phyloP scores from a whole-genome alignment of 2,888 invertebrate genomes.

The Lepidochitona cinerea region DNA sequence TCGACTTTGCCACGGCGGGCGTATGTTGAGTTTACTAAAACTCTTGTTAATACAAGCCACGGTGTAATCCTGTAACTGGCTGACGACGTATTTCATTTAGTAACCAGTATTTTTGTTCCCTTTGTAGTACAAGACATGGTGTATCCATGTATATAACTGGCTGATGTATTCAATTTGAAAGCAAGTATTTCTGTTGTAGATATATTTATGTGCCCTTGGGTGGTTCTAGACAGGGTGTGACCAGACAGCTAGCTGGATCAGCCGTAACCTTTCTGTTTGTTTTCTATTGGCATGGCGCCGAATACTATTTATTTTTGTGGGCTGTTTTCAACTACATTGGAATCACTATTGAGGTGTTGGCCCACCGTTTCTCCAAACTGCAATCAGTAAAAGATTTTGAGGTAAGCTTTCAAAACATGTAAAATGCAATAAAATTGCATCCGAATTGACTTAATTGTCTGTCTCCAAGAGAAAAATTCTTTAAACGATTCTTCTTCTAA shows the following conservation, averaged over 20 bases:
- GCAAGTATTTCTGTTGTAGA: conserved; percentile 76
- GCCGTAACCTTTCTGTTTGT: conserved; percentile 85
- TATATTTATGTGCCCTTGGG: conserved; percentile 85
- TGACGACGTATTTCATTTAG: too few species aligned
- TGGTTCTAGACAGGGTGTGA: conserved; percentile 69
- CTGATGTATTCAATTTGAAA: not conserved
- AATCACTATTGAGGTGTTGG: conserved; percentile 78
- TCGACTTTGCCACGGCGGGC: too few species aligned
- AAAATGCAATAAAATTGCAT: too few species aligned
- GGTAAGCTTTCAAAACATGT: too few species aligned
- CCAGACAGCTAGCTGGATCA: conserved; percentile 78
- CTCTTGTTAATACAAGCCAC: not conserved
- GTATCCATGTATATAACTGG: not conserved
- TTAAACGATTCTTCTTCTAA: too few species aligned
- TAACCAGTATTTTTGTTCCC: not conserved
- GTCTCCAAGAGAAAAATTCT: too few species aligned
- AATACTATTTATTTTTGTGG: conserved; percentile 86
- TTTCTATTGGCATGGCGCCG: conserved; percentile 91
- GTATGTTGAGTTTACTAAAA: too few species aligned
- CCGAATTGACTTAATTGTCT: too few species aligned
- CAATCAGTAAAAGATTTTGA: conserved; percentile 29
- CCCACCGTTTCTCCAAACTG: conserved; percentile 20
- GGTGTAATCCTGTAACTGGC: too few species aligned
- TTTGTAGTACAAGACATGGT: not conserved
- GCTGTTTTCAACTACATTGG: conserved; percentile 88